phyloP scores from a whole-genome alignment of 2,888 invertebrate species.

The Drosophila mayaguana region DNA sequence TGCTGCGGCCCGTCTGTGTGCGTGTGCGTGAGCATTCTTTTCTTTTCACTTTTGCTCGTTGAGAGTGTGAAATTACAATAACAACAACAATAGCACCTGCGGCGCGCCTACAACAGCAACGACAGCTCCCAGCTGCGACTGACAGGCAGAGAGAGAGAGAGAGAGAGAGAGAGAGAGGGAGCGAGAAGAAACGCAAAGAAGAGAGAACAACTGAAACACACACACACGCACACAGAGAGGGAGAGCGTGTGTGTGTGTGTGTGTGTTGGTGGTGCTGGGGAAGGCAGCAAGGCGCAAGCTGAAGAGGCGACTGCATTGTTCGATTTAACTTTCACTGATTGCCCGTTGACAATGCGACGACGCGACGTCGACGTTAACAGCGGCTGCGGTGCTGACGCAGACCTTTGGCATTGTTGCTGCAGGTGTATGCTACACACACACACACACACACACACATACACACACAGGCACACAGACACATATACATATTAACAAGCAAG shows the following conservation, averaged over 20 bases:
- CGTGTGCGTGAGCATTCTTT: slow-evolving; percentile 70
- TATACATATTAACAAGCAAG: slow-evolving; percentile 46
- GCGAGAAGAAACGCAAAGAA: slow-evolving; percentile 4
- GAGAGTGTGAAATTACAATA: slow-evolving; percentile 71
- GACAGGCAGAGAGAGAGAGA: slow-evolving; percentile 19
- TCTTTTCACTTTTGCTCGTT: slow-evolving; percentile 67
- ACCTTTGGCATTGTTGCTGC: slow-evolving; percentile 56
- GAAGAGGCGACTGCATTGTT: slow-evolving; percentile 64
- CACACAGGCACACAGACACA: neutral
- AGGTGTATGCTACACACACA: slow-evolving; percentile 30
- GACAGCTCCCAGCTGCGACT: slow-evolving; percentile 26
- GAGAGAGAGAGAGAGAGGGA: slow-evolving; percentile 24
- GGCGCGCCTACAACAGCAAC: slow-evolving; percentile 45
- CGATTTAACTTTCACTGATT: slow-evolving; percentile 78
- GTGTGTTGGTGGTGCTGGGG: slow-evolving; percentile 5
- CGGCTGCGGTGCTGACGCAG: slow-evolving; percentile 29
- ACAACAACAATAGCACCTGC: slow-evolving; percentile 68
- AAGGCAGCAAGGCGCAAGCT: slow-evolving; percentile 18
- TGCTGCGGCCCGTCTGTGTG: slow-evolving; percentile 28
- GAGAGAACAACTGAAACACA: neutral
- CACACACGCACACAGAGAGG: neutral
- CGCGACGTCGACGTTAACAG: slow-evolving; percentile 14
- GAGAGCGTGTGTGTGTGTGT: slow-evolving; percentile 1
- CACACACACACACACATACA: neutral
- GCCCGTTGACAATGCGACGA: slow-evolving; percentile 73